These are phyloP conservation scores for Rhingia rostrata DNA, from an alignment of 2,888 invertebrate species.

Conservation along the genomic window DNA sequence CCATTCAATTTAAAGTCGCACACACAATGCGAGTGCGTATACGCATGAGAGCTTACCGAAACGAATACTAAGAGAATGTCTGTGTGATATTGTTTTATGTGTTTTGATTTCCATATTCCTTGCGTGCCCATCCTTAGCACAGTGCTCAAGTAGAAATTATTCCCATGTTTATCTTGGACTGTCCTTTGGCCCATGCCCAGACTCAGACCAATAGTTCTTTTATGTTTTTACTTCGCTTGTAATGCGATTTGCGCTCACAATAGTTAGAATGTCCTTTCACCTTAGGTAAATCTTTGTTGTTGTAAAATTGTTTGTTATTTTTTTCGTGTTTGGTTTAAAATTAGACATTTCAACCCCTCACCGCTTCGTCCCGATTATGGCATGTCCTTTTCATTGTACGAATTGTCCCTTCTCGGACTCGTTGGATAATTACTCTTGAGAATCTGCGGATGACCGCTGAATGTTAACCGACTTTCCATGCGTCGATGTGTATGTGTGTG, in stretches of 20 bases:
- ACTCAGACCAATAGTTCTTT: slow-evolving; percentile 26
- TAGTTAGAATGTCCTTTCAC: slow-evolving; percentile 53
- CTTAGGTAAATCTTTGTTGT: slow-evolving; percentile 35
- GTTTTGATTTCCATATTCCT: slow-evolving; percentile 52
- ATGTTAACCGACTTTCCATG: neutral
- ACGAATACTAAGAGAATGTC: slow-evolving; percentile 4
- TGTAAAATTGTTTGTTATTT: slow-evolving; percentile 61
- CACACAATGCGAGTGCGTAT: slow-evolving; percentile 60
- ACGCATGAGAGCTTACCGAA: slow-evolving; percentile 57
- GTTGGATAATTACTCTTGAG: slow-evolving; percentile 45
- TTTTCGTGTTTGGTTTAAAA: slow-evolving; percentile 52
- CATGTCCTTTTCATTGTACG: slow-evolving; percentile 16
- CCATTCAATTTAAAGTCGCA: slow-evolving; percentile 70
- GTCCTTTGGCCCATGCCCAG: slow-evolving; percentile 45
- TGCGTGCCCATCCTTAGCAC: slow-evolving; percentile 52
- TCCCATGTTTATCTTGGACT: slow-evolving; percentile 65
- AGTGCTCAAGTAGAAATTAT: slow-evolving; percentile 69
- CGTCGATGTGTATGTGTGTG: neutral
- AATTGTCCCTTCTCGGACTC: slow-evolving; percentile 19
- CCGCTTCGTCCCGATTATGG: slow-evolving; percentile 4
- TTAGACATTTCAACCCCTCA: slow-evolving; percentile 41
- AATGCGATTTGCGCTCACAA: slow-evolving; percentile 69
- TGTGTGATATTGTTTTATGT: slow-evolving; percentile 46
- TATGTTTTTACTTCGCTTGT: slow-evolving; percentile 32
- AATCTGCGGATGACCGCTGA: slow-evolving; percentile 50